Evolutionary conservation across 2,888 invertebrate species (phyloP).

Genomic region (Drosophila fungiperda): DNA sequence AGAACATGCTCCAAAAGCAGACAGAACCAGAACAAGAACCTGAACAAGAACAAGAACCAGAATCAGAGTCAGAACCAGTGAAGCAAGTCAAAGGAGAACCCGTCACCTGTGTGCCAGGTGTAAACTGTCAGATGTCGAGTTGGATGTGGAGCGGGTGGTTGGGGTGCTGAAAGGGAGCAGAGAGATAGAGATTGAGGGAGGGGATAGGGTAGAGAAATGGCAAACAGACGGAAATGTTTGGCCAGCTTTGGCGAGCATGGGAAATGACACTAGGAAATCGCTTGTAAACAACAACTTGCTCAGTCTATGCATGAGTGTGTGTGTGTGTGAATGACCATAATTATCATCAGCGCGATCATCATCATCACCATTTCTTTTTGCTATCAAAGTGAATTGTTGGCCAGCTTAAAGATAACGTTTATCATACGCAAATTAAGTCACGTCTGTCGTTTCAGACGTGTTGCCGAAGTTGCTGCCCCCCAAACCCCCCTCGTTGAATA

Average conservation of each 20-base stretch:
- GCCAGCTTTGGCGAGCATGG: slow-evolving; percentile 64
- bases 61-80: slow-evolving; percentile 62
- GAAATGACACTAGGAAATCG: slow-evolving; percentile 80
- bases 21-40: slow-evolving; percentile 40
- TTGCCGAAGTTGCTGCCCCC: slow-evolving; percentile 50
- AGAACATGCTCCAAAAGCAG: slow-evolving; percentile 32
- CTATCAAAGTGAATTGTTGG: slow-evolving; percentile 29
- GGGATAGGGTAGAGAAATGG: not conserved
- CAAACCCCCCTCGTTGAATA: not conserved
- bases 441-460: slow-evolving; percentile 71
- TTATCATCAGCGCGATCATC: slow-evolving; percentile 9
- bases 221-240: slow-evolving; percentile 66
- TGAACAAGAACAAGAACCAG: slow-evolving; percentile 43
- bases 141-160: not conserved
- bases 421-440: slow-evolving; percentile 70
- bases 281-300: slow-evolving; percentile 70
- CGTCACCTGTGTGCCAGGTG: slow-evolving; percentile 79
- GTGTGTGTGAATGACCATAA: slow-evolving; percentile 26
- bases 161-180: not conserved
- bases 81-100: slow-evolving; percentile 67
- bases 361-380: slow-evolving; percentile 20
- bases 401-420: slow-evolving; percentile 32
- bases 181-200: not conserved
- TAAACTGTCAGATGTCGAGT: slow-evolving; percentile 75
- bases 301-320: slow-evolving; percentile 14